A percentile compares a stretch with the other conserved stretches of the same genome.
phyloP scores from a whole-genome alignment of 2,888 invertebrate genomes.

The Blomia tropicalis region DNA sequence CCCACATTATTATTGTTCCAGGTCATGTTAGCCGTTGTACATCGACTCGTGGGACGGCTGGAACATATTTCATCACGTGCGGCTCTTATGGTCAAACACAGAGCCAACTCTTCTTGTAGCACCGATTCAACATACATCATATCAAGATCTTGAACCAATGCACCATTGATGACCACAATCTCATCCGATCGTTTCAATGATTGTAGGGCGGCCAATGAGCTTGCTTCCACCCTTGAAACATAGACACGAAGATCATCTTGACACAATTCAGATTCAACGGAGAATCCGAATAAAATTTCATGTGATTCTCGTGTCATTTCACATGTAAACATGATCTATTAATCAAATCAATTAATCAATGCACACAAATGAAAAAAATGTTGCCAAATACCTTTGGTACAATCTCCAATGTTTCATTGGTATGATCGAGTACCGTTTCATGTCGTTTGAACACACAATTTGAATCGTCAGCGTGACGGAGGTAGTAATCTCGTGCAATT shows the following conservation, averaged over 20 bases:
- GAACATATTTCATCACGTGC: constrained; percentile 5
- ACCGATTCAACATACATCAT: constrained; percentile 98
- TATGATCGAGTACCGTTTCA: constrained; percentile 1
- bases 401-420: constrained; percentile 8
- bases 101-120: constrained; percentile 75
- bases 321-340: constrained; percentile 60
- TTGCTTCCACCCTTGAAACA: constrained; percentile 80
- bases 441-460: constrained; percentile 1
- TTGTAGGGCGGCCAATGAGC: constrained; percentile 45
- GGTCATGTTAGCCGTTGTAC: not conserved
- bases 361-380: not conserved
- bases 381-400: constrained; percentile 14
- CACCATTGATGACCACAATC: constrained; percentile 96
- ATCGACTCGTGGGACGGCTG: constrained; percentile 7
- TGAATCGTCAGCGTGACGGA: not conserved
- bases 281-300: constrained; percentile 95
- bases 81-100: constrained; percentile 64
- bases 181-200: constrained; percentile 94
- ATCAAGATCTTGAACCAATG: constrained; percentile 91
- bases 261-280: constrained; percentile 88
- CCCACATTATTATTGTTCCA: not conserved
- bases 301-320: constrained; percentile 72
- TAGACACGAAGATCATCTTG: constrained; percentile 94
- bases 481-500: constrained; percentile 20
- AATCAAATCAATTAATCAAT: not conserved